A percentile compares a stretch with the other conserved stretches of the same genome.
Conservation (phyloP, 2,113 vertebrate species). For the Cololabis saira region DNA sequence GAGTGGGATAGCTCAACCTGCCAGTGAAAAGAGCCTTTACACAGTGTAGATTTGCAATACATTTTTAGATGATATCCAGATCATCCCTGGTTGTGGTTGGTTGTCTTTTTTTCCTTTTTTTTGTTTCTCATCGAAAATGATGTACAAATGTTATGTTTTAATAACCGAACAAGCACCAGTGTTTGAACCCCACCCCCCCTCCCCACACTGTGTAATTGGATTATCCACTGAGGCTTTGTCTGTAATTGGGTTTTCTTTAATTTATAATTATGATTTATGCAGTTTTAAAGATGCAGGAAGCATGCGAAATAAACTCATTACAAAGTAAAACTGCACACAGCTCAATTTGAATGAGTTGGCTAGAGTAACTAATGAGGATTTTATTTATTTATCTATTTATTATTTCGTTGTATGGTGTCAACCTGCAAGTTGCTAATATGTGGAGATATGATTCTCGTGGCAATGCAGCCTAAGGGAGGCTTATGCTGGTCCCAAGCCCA, state of each 20-base stretch:
- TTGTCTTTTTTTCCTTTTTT: background rate
- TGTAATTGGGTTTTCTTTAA: slow-evolving; percentile 35
- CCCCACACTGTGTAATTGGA: slow-evolving; percentile 33
- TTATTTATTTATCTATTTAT: slow-evolving; percentile 36
- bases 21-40: background rate
- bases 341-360: slow-evolving; percentile 35
- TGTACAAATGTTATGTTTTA: slow-evolving; percentile 35
- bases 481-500: no score
- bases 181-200: slow-evolving; percentile 10
- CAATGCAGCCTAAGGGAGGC: slow-evolving; percentile 14
- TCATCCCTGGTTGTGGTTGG: no score
- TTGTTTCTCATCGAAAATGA: background rate
- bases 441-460: slow-evolving; percentile 40
- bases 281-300: slow-evolving; percentile 23
- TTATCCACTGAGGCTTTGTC: slow-evolving; percentile 22
- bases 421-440: slow-evolving; percentile 33
- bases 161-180: slow-evolving; percentile 30
- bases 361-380: slow-evolving; percentile 13
- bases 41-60: background rate
- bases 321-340: slow-evolving; percentile 35
- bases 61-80: no score
- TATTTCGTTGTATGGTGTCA: background rate
- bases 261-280: slow-evolving; percentile 38
- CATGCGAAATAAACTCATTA: slow-evolving; percentile 38
- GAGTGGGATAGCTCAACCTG: slow-evolving; percentile 6